Evolutionary conservation across 2,888 invertebrate species (phyloP).

Genomic region (Nymphalis c-album): DNA sequence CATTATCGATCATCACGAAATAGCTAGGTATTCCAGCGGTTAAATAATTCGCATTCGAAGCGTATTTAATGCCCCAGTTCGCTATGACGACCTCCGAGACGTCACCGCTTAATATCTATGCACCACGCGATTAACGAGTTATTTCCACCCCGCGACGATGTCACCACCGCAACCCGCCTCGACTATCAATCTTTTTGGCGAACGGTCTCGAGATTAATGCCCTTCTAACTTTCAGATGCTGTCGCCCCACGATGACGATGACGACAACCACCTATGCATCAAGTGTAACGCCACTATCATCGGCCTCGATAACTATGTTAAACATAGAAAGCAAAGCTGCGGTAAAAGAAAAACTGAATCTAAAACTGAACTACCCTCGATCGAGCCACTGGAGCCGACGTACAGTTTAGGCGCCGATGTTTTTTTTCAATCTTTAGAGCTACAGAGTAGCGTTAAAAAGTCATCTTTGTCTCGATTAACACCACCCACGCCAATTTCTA

Average conservation of each 20-base stretch:
- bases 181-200: constrained; percentile 48
- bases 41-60: constrained; percentile 62
- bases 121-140: constrained; percentile 65
- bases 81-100: constrained; percentile 57
- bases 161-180: constrained; percentile 50
- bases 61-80: constrained; percentile 61
- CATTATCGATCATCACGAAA: constrained; percentile 63
- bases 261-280: constrained; percentile 93
- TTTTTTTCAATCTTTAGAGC: constrained; percentile 91
- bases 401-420: constrained; percentile 89
- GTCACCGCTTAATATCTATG: constrained; percentile 63
- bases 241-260: constrained; percentile 84
- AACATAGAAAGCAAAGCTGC: constrained; percentile 89
- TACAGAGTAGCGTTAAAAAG: constrained; percentile 87
- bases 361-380: constrained; percentile 59
- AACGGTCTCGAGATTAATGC: constrained; percentile 39
- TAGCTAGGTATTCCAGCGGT: constrained; percentile 49
- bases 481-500: constrained; percentile 66
- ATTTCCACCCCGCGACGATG: constrained; percentile 53
- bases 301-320: constrained; percentile 93
- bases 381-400: constrained; percentile 69
- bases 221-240: constrained; percentile 69
- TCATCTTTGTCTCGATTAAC: constrained; percentile 77
- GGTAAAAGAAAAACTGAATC: constrained; percentile 62
- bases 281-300: constrained; percentile 91